Conservation (phyloP, 2,888 invertebrate species). For the Tinea pellionella region DNA sequence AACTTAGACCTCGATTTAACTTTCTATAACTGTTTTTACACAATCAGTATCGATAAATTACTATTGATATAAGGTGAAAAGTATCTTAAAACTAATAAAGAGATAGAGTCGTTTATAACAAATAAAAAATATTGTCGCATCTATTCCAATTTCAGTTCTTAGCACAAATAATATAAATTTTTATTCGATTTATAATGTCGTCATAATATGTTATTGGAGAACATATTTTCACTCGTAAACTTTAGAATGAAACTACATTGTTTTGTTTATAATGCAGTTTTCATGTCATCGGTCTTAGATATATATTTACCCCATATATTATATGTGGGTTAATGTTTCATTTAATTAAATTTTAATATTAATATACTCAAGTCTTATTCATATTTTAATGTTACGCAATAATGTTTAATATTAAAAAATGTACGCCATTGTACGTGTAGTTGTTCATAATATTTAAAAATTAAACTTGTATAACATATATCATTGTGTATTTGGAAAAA, state of each 20-base stretch:
- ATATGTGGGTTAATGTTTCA: not conserved
- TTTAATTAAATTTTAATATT: not conserved
- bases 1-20: not conserved
- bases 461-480: not conserved
- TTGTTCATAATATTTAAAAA: not conserved
- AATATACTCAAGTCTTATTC: not conserved
- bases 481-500: not conserved
- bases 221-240: too few species aligned
- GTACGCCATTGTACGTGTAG: not conserved
- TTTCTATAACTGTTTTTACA: not conserved
- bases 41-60: too few species aligned
- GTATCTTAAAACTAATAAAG: too few species aligned
- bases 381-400: not conserved
- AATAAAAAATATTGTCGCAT: too few species aligned
- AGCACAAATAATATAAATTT: not conserved
- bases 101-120: too few species aligned
- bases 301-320: too few species aligned
- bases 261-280: too few species aligned
- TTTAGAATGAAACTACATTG: too few species aligned
- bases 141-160: too few species aligned
- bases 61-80: too few species aligned
- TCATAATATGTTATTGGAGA: too few species aligned
- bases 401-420: not conserved
- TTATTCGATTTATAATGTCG: not conserved
- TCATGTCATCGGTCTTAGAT: too few species aligned